Evolutionary conservation across 2,113 vertebrate species (phyloP).

Genomic region (Lophotis ruficrista): DNA sequence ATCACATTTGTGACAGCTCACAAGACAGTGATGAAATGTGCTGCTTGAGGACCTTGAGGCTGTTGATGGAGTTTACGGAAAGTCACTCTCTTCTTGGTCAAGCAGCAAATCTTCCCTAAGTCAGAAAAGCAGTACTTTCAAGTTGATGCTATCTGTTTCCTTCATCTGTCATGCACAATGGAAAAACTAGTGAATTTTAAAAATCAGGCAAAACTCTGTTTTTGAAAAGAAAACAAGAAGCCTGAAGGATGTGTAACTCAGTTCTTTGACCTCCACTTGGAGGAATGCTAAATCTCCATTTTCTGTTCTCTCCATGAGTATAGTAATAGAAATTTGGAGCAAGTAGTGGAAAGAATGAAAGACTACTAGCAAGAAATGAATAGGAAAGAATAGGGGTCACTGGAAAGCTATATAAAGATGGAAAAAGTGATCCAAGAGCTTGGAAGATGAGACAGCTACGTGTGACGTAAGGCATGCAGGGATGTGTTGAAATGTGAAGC

Average conservation of each 20-base stretch:
- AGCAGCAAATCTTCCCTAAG: not conserved
- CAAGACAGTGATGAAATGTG: not conserved
- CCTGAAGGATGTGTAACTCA: not conserved
- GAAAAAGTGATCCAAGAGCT: slow-evolving; percentile 53
- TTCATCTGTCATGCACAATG: not conserved
- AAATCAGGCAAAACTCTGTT: not conserved
- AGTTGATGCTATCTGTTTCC: not conserved
- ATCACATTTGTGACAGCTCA: not conserved
- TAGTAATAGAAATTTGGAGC: slow-evolving; percentile 35
- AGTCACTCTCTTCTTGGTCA: not conserved
- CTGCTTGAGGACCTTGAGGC: not conserved
- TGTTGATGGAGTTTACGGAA: not conserved
- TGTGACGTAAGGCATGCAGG: slow-evolving; percentile 2
- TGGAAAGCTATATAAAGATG: slow-evolving; percentile 58
- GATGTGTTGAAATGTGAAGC: slow-evolving; percentile 47
- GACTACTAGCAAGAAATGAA: not conserved
- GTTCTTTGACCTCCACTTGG: not conserved
- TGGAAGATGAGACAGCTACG: slow-evolving; percentile 42
- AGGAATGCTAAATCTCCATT: not conserved
- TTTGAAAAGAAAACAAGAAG: not conserved
- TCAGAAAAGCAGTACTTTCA: not conserved
- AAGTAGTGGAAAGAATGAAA: slow-evolving; percentile 59
- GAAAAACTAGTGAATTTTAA: not conserved
- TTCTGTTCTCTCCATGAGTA: not conserved
- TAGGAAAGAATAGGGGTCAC: slow-evolving; percentile 40